phyloP scores from a whole-genome alignment of 1,140 invertebrate species.

The Orchesella cincta region DNA sequence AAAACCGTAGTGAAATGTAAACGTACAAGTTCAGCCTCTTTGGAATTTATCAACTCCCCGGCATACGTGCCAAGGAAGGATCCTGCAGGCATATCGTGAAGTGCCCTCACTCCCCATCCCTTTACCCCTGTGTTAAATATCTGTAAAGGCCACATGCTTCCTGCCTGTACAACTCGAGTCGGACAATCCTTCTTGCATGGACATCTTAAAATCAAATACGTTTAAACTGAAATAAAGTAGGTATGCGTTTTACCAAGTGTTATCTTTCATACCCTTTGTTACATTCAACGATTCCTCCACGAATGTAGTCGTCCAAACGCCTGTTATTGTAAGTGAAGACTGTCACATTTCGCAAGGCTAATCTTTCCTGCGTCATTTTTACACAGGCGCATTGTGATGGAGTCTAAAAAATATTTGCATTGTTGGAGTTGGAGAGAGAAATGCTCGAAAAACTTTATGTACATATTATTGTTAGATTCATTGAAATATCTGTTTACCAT shows the following conservation, averaged over 20 bases:
- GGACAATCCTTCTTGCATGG: constrained; percentile 77
- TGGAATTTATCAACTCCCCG: constrained; percentile 85
- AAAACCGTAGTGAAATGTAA: not conserved
- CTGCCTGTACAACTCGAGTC: constrained; percentile 84
- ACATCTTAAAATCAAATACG: constrained; percentile 62
- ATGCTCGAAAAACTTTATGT: no score
- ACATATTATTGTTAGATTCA: no score
- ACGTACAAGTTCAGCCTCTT: constrained; percentile 75
- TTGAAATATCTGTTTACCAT: not conserved
- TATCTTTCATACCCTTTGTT: not conserved
- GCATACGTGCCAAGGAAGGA: constrained; percentile 94
- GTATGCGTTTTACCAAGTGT: not conserved
- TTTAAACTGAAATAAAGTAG: not conserved
- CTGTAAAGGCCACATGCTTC: constrained; percentile 77
- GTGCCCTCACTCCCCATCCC: constrained; percentile 92
- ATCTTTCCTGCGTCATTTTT: not conserved
- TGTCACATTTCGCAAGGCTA: not conserved
- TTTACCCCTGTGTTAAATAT: constrained; percentile 57
- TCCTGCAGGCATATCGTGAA: constrained; percentile 91
- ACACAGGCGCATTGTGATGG: not conserved
- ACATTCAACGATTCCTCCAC: not conserved
- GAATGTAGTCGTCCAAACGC: not conserved
- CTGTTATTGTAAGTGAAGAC: not conserved
- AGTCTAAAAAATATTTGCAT: no score
- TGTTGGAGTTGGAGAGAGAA: no score